Base-by-base conservation (phyloP, 2,888 invertebrate genomes). In the Callyntrura guangdongensis region DNA sequence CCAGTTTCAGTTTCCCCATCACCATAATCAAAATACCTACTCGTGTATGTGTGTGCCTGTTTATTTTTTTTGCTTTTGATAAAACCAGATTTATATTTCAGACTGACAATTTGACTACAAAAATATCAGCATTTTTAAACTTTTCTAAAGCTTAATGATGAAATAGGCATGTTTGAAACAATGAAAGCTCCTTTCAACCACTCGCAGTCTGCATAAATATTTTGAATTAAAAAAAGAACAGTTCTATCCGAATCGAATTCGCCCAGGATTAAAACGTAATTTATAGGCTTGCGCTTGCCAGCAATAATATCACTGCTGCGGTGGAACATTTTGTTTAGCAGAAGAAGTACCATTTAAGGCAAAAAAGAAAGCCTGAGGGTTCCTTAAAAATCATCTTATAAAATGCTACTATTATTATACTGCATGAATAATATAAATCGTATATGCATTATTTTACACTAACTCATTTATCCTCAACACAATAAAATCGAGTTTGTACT, bases 231-330 rank as follows among this genome's bases (percentile, higher is more conserved):
- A n/a, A 56, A 25, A 17, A 47, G 36, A 61, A 61, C 81, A 81
- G 61, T 81, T 12, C 45, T 45, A 59, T 81, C 81, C 81, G 59
- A 81, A 59, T 81, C 81, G 17, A 61, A 81, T 59, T 61, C 47
- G 45, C 49, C 59, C 45, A 74, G 86, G 74, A 86, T 86, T 86
- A 86, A 86, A 86, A 61, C 14, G 59, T 86, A 86, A 86, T 86
- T 86, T 86, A 86, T 77, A 69, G 69, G 49, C 85, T 77, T 86
- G 27, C 20, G n/a, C n/a, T n/a, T n/a, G n/a, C n/a, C n/a, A n/a
- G n/a, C 59, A 72, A 20, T 17, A 36, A 84, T 25, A 17, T 9
- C 25, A 59, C 12, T 0, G 59, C 56, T 47, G 69, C 49, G 25
- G 25, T n/a, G n/a, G 20, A 53, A 56, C 27, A 56, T 9, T 56